phyloP scores from a whole-genome alignment of 2,113 vertebrate genomes.

The Lamprotornis superbus region DNA sequence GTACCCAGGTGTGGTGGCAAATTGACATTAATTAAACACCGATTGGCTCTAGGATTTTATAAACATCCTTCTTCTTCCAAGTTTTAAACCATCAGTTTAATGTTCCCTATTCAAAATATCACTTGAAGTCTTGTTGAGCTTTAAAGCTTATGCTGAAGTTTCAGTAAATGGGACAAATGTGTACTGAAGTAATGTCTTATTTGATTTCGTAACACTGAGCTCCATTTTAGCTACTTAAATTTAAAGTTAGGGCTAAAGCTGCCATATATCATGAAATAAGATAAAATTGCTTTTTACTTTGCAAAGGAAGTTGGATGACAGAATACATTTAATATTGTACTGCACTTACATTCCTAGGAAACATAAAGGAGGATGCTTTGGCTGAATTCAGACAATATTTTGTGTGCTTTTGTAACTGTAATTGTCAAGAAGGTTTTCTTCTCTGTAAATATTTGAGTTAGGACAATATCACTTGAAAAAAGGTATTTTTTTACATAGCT shows the following conservation, averaged over 20 bases:
- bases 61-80: not conserved
- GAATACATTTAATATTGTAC: not conserved
- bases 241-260: not conserved
- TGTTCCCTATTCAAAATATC: not conserved
- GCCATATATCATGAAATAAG: not conserved
- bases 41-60: not conserved
- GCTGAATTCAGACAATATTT: not conserved
- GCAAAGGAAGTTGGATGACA: not conserved
- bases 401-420: not conserved
- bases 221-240: not conserved
- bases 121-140: not conserved
- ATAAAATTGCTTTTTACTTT: not conserved
- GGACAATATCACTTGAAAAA: not conserved
- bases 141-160: not conserved
- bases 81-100: not conserved
- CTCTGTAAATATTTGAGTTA: not conserved
- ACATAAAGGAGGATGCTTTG: not conserved
- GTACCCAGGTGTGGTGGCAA: not conserved
- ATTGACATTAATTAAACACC: not conserved
- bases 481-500: not conserved
- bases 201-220: not conserved
- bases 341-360: not conserved
- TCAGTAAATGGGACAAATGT: not conserved
- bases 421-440: not conserved
- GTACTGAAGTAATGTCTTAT: not conserved